Evolutionary conservation across 2,797 vertebrate species (phyloP).

Genomic region (Siniperca obscura): DNA sequence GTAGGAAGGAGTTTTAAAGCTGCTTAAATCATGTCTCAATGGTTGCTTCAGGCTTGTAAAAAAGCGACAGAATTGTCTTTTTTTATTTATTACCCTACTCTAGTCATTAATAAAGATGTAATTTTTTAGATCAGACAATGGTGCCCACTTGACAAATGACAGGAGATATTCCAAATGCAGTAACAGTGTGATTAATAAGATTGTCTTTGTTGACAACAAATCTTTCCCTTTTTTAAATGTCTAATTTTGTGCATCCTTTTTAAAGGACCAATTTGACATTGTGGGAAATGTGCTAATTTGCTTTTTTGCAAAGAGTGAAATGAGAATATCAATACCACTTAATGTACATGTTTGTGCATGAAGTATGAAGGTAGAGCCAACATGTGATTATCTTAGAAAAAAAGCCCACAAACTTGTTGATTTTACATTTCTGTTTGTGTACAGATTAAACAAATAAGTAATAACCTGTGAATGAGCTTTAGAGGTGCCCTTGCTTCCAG

Average conservation of each 20-base stretch:
- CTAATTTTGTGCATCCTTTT: not conserved
- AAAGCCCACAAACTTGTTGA: not conserved
- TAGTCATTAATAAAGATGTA: constrained; percentile 8
- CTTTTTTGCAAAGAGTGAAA: not conserved
- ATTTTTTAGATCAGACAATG: constrained; percentile 1
- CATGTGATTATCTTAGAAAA: not conserved
- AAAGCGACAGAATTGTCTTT: constrained; percentile 6
- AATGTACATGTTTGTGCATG: not conserved
- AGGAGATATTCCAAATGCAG: constrained; percentile 5
- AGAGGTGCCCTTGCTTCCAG: not conserved
- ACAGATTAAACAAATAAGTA: not conserved
- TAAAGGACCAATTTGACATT: not conserved
- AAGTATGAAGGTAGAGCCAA: not conserved
- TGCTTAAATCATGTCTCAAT: constrained; percentile 43
- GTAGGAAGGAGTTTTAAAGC: constrained; percentile 44
- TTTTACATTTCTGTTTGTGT: not conserved
- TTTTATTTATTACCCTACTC: constrained; percentile 1
- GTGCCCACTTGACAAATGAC: not conserved
- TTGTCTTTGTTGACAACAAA: not conserved
- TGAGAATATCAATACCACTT: not conserved
- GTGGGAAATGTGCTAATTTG: not conserved
- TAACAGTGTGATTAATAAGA: not conserved
- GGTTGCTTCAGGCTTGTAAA: constrained; percentile 27
- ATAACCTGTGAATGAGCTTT: not conserved
- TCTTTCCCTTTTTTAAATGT: not conserved